Evolutionary conservation across 2,113 vertebrate genomes (phyloP), one percentile per base, ranked within the genome.

Genomic region (cattle (Bos taurus)): DNA sequence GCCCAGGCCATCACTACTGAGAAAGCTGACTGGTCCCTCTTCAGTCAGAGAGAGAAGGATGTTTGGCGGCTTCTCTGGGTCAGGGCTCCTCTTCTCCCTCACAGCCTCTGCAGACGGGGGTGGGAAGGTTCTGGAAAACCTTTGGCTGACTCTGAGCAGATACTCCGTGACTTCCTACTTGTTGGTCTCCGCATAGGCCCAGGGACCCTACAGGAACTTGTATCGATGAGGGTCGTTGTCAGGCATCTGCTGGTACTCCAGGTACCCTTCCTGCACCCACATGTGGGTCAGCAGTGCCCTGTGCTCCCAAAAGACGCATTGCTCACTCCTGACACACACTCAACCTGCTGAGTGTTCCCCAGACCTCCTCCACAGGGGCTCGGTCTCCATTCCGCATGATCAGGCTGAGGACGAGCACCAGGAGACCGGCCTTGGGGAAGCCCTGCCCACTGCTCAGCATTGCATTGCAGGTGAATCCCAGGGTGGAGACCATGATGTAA

Each of bases 381-480:
- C 2, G 0, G 16, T 62, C 19, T 0, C 33, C 82, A 7, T 91
- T 1, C 25, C 30, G 1, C 21, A 46, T 3, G 10, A 85, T 91
- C 71, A 88, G 0, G 6, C 15, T 30, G 11, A 95, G 36, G 6
- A 83, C 2, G 0, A 60, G 21, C 48, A 91, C 62, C 43, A 96
- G 74, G n/a, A 96, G 86, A 4, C 64, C 26, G 0, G 74, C 88
- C 57, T 74, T 81, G 46, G 96, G 90, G 21, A 71, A 4, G 16
- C 30, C 12, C 13, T 52, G 10, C 21, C 19, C n/a, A n/a, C 54
- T 1, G 8, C 56, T 26, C 7, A 15, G 26, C 57, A 94, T 26
- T 6, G 57, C 82, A 62, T 93, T 46, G 1, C 90, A 97, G 26
- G 74, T 62, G 33, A 97, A 28, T 5, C 82, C 92, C 28, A 97